These are phyloP conservation scores for Tetragnatha versicolor DNA, from an alignment of 1,140 invertebrate species.

Conservation along the genomic window DNA sequence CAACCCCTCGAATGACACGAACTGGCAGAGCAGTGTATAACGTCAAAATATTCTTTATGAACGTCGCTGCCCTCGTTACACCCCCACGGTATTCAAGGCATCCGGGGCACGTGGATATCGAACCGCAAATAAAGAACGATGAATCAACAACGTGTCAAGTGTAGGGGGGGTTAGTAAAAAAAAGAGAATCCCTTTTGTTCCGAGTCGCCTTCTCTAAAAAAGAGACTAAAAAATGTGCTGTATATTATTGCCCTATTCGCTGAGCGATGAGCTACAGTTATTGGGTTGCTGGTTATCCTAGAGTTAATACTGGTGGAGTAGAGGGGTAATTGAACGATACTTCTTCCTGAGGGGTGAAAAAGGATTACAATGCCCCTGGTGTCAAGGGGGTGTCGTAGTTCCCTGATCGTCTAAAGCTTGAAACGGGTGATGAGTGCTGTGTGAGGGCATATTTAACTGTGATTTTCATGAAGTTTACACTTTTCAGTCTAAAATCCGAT, in stretches of 20 bases:
- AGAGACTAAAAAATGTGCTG: conserved; percentile 19
- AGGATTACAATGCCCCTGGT: too few relatives aligned
- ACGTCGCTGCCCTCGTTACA: not conserved
- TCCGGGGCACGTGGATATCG: conserved; percentile 42
- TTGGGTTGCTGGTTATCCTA: conserved; percentile 44
- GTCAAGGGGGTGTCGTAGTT: conserved; percentile 8
- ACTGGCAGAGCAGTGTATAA: too few relatives aligned
- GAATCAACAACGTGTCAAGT: conserved; percentile 51
- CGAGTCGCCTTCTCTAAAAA: not conserved
- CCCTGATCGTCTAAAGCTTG: too few relatives aligned
- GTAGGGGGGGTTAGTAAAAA: not conserved
- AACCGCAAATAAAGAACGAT: conserved; percentile 53
- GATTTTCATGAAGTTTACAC: too few relatives aligned
- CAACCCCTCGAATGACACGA: too few relatives aligned
- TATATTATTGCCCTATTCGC: conserved; percentile 39
- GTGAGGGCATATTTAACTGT: too few relatives aligned
- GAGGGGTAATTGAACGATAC: conserved; percentile 45
- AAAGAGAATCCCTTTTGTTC: not conserved
- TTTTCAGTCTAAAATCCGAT: too few relatives aligned
- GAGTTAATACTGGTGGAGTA: conserved; percentile 28
- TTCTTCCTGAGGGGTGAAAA: conserved; percentile 46
- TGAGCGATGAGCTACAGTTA: conserved; percentile 45
- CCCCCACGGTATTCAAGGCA: conserved; percentile 19
- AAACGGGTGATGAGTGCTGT: too few relatives aligned
- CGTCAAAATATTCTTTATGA: conserved; percentile 6